Conservation (phyloP, 2,888 invertebrate genomes). For the Lasioglossum malachurum region DNA sequence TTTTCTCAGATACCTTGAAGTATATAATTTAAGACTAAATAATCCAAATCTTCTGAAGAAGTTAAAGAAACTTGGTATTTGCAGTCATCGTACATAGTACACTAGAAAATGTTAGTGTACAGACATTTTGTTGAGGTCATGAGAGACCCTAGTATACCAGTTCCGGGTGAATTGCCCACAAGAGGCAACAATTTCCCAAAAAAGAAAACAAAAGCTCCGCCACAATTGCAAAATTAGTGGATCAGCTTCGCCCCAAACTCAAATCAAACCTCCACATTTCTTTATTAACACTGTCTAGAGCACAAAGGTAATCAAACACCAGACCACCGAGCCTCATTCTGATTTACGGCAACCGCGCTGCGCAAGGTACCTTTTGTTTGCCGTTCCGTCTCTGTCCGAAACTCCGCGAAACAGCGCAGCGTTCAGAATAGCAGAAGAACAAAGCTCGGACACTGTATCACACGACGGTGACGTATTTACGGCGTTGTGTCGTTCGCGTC, state of each 20-base stretch:
- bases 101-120: too few relatives aligned
- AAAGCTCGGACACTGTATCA: background rate
- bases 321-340: background rate
- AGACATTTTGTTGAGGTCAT: too few relatives aligned
- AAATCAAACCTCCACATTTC: background rate
- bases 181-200: background rate
- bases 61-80: too few relatives aligned
- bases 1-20: too few relatives aligned
- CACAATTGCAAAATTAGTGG: background rate
- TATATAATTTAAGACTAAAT: too few relatives aligned
- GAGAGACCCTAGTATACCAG: too few relatives aligned
- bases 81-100: too few relatives aligned
- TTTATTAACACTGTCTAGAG: background rate
- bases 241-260: background rate
- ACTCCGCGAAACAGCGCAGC: background rate
- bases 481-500: background rate
- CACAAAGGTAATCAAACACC: constrained; percentile 10
- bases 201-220: background rate
- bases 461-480: constrained; percentile 10
- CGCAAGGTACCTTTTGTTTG: background rate
- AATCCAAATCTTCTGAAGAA: too few relatives aligned
- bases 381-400: background rate
- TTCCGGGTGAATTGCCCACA: too few relatives aligned
- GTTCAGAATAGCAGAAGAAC: background rate
- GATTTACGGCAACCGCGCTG: background rate